Conservation (phyloP, 2,113 vertebrate species). For the Pteronura brasiliensis region DNA sequence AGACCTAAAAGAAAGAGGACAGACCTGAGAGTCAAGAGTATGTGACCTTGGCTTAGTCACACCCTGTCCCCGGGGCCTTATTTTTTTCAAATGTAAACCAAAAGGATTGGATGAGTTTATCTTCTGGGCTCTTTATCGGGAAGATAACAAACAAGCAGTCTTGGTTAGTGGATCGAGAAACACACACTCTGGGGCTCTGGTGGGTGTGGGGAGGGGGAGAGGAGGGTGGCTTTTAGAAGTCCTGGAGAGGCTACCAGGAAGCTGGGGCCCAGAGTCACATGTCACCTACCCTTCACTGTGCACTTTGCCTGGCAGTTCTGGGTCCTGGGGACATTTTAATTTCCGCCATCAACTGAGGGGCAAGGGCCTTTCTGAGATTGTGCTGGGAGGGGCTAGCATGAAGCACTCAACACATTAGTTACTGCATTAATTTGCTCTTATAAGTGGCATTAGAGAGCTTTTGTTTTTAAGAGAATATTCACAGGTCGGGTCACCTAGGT, state of each 20-base stretch:
- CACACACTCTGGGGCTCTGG: neutral
- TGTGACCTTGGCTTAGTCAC: neutral
- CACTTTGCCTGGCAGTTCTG: neutral
- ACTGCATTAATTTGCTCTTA: neutral
- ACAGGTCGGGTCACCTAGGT: neutral
- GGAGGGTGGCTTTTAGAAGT: neutral
- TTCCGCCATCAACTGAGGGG: neutral
- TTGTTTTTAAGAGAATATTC: conserved; percentile 37
- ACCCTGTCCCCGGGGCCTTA: neutral
- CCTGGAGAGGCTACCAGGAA: neutral
- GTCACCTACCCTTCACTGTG: neutral
- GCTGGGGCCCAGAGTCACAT: neutral
- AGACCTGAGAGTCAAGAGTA: neutral
- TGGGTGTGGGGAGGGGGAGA: neutral
- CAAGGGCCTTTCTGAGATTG: neutral
- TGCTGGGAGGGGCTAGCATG: neutral
- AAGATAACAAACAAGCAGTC: neutral
- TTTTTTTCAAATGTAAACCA: conserved; percentile 1
- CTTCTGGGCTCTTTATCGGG: neutral
- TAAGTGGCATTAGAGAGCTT: neutral
- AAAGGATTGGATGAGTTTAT: neutral
- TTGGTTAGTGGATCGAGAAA: neutral
- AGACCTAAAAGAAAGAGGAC: neutral
- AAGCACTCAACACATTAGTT: neutral
- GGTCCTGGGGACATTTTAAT: neutral